A percentile compares a stretch with the other conserved stretches of the same genome.
These are phyloP conservation scores for Aproaerema taeniolella DNA, from an alignment of 2,888 invertebrate species.

Conservation along the genomic window DNA sequence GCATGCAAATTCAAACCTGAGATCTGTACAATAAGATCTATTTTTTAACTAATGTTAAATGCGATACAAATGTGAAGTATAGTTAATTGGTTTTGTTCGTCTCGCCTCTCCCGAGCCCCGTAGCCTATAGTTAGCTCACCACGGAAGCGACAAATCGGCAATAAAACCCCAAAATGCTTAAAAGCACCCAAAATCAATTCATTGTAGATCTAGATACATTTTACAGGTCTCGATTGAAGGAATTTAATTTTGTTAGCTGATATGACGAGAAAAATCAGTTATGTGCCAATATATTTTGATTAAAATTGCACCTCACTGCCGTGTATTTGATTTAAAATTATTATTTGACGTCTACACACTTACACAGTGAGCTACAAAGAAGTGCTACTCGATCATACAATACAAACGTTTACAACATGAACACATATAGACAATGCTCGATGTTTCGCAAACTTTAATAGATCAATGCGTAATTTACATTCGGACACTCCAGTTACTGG, in stretches of 20 bases:
- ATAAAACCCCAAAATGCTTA: constrained; percentile 46
- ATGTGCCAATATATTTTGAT: constrained; percentile 7
- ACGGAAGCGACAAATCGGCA: constrained; percentile 63
- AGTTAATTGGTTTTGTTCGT: too few species aligned
- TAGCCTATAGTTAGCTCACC: constrained; percentile 45
- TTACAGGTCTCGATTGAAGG: neutral
- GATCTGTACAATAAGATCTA: too few species aligned
- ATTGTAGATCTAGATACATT: constrained; percentile 7
- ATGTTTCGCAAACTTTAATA: too few species aligned
- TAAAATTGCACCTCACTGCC: constrained; percentile 7
- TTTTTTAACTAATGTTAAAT: too few species aligned
- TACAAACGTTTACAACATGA: constrained; percentile 5
- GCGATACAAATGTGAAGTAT: too few species aligned
- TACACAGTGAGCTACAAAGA: neutral
- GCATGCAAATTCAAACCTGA: too few species aligned
- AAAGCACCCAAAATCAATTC: constrained; percentile 40
- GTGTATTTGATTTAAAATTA: too few species aligned
- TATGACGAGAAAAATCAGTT: neutral
- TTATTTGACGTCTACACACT: neutral
- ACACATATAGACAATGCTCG: constrained; percentile 3
- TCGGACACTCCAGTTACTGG: too few species aligned
- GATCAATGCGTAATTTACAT: too few species aligned
- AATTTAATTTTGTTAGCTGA: neutral
- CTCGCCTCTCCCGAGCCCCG: constrained; percentile 40
- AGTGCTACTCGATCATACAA: constrained; percentile 9